Evolutionary conservation across 2,888 invertebrate genomes (phyloP), one percentile per base, ranked within the genome.

Genomic region (Lissocephala sabroskyi): DNA sequence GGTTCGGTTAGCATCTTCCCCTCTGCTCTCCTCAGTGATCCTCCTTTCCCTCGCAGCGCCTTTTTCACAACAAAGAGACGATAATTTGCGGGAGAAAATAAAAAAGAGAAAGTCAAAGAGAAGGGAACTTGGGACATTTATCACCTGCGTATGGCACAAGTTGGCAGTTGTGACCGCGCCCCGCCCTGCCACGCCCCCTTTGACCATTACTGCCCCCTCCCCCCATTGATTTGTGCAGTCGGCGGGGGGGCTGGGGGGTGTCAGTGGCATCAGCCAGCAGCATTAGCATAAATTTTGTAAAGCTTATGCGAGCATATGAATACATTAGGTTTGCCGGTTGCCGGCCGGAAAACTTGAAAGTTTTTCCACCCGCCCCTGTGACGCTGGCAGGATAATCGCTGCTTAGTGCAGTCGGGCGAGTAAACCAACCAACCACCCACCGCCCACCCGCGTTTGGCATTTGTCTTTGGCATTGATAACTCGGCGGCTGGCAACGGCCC

Each of bases 361-460:
- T 23, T 23, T 23, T 23, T 5, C 23, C 23, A 23, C 3, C 3
- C 23, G n/a, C n/a, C n/a, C n/a, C 6, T 35, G 10, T 7, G 35
- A 7, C 35, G 16, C 56, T 62, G 54, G 44, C 74, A 55, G 62
- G 74, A 77, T 71, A 71, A 77, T 70, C 71, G 66, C 61, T 74
- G 77, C 75, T 77, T 77, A 77, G 74, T 70, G 78, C 70, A 70
- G 58, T 73, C 59, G 70, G 49, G 66, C 75, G 62, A 51, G 56
- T 49, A 67, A 68, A 52, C 40, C 52, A 36, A 47, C 60, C 46
- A 53, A 52, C 45, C 19, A 19, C n/a, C 13, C 10, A 18, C 10
- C 14, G n/a, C 6, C 26, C 26, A 9, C 9, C 9, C 9, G 26
- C 26, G 26, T 26, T 26, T 26, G 26, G 2, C 36, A 36, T 36